These are phyloP conservation scores for Scylla paramamosain DNA, from an alignment of 1,140 invertebrate species.

Conservation along the genomic window DNA sequence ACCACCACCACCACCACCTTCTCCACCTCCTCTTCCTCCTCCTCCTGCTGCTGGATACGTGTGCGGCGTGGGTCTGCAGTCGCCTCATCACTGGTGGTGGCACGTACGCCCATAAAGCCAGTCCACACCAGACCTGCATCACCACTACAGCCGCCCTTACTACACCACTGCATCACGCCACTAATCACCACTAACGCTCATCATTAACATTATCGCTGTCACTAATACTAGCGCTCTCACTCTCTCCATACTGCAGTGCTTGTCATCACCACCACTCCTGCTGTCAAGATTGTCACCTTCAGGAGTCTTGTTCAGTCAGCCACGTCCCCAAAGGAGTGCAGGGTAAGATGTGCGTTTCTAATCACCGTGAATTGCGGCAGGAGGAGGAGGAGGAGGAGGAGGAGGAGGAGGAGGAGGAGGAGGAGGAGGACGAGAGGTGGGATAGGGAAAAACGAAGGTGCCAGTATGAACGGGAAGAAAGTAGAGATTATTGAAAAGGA, in stretches of 20 bases:
- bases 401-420: background rate
- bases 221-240: background rate
- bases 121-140: conserved; percentile 24
- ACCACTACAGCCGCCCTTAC: background rate
- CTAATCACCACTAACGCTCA: background rate
- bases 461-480: background rate
- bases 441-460: background rate
- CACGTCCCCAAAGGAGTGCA: too few relatives aligned
- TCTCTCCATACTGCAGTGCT: too few relatives aligned
- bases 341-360: background rate
- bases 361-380: background rate
- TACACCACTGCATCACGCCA: background rate
- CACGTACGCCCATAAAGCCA: conserved; percentile 44
- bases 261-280: background rate
- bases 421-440: background rate
- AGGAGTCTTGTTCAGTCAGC: too few relatives aligned
- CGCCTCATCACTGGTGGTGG: conserved; percentile 18
- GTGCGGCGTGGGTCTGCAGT: background rate
- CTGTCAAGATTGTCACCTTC: too few relatives aligned
- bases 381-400: background rate
- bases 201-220: background rate
- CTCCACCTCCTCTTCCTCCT: background rate
- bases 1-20: background rate
- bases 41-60: background rate
- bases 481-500: background rate